These are phyloP conservation scores for Molanna angustata DNA, from an alignment of 2,888 invertebrate genomes.

Conservation along the genomic window DNA sequence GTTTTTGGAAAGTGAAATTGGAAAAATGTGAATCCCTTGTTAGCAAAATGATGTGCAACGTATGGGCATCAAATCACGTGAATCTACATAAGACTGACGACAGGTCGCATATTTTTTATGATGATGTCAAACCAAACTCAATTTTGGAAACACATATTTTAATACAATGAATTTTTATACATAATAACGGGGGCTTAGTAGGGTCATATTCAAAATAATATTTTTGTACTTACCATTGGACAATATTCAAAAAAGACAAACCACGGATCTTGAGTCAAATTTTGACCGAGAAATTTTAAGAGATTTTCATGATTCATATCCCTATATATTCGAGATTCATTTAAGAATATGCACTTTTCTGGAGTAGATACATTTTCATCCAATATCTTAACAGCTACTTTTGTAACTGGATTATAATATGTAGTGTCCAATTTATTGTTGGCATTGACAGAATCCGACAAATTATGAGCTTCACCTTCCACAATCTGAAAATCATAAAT, in stretches of 20 bases:
- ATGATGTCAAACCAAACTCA: too few species aligned
- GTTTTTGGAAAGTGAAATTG: too few species aligned
- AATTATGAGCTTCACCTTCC: constrained; percentile 67
- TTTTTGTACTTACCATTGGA: constrained; percentile 57
- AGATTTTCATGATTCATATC: constrained; percentile 72
- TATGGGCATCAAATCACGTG: too few species aligned
- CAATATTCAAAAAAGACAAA: constrained; percentile 75
- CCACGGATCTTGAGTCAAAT: constrained; percentile 76
- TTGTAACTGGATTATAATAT: background rate
- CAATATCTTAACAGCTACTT: constrained; percentile 76
- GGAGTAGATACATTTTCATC: constrained; percentile 73
- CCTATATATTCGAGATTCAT: constrained; percentile 70
- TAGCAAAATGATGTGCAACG: too few species aligned
- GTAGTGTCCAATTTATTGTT: constrained; percentile 33
- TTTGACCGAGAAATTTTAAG: constrained; percentile 67
- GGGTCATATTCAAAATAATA: too few species aligned
- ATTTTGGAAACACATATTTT: too few species aligned
- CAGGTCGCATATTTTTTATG: too few species aligned
- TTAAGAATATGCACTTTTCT: constrained; percentile 75
- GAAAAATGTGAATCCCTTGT: too few species aligned
- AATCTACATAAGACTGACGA: too few species aligned
- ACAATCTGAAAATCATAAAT: constrained; percentile 57
- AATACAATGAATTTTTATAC: too few species aligned
- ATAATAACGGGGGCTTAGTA: too few species aligned
- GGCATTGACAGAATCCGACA: constrained; percentile 37